These are phyloP conservation scores for Netelia virgata DNA, from an alignment of 2,888 invertebrate species.

Conservation along the genomic window DNA sequence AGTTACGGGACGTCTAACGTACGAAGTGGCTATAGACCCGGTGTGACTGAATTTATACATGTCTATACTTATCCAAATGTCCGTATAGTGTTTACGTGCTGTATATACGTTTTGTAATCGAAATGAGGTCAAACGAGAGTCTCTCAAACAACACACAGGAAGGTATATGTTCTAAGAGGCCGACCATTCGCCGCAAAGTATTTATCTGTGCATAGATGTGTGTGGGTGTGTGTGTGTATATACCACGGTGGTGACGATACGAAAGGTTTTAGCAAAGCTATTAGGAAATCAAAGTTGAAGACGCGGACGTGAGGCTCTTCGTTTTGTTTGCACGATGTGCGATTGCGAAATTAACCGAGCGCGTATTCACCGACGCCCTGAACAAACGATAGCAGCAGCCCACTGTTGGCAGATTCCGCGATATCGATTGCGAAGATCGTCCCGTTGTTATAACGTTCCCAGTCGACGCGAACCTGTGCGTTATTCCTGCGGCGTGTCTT, in stretches of 20 bases:
- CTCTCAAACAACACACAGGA: constrained; percentile 48
- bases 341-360: constrained; percentile 53
- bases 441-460: constrained; percentile 10
- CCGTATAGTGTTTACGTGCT: not conserved
- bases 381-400: constrained; percentile 6
- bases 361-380: not conserved
- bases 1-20: too few species aligned
- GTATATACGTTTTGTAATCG: constrained; percentile 56
- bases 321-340: constrained; percentile 49
- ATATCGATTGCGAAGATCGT: constrained; percentile 53
- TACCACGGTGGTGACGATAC: not conserved
- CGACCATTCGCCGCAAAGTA: constrained; percentile 20
- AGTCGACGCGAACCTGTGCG: not conserved
- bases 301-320: constrained; percentile 59
- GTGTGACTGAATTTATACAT: not conserved
- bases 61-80: constrained; percentile 18
- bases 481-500: constrained; percentile 6
- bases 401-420: constrained; percentile 22
- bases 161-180: constrained; percentile 48
- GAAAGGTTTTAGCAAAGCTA: constrained; percentile 25
- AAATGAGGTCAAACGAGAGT: constrained; percentile 61
- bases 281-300: constrained; percentile 65
- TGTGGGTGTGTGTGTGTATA: not conserved
- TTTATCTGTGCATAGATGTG: not conserved
- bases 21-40: too few species aligned